Percentiles rank a stretch among this genome's conserved stretches.
These are phyloP conservation scores for Colostygia pectinataria DNA, from an alignment of 2,888 invertebrate species.

Conservation along the genomic window DNA sequence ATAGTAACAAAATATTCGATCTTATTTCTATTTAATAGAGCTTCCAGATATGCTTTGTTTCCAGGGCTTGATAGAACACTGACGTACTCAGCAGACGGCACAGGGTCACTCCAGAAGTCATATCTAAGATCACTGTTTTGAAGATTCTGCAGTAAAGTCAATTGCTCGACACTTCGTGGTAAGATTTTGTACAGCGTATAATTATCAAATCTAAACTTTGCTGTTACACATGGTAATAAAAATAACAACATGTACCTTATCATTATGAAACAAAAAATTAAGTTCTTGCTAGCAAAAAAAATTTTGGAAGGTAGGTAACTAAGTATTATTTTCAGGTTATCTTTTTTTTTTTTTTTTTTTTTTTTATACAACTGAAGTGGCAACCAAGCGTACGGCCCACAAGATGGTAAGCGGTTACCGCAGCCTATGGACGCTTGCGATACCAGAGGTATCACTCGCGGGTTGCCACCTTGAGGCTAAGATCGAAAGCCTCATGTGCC, in stretches of 20 bases:
- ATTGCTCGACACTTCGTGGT: conserved; percentile 66
- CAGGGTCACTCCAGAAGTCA: conserved; percentile 65
- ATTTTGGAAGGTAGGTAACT: no score
- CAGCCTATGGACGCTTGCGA: no score
- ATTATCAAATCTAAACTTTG: conserved; percentile 52
- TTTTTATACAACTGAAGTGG: no score
- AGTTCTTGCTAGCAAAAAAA: no score
- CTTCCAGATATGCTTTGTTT: conserved; percentile 50
- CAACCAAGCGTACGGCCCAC: no score
- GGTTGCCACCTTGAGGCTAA: no score
- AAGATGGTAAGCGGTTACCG: no score
- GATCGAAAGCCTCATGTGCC: no score
- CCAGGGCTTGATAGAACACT: conserved; percentile 63
- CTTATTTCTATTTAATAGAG: conserved; percentile 45
- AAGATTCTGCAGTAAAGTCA: conserved; percentile 68
- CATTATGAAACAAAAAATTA: conserved; percentile 7
- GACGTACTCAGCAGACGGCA: conserved; percentile 46
- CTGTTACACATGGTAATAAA: conserved; percentile 31
- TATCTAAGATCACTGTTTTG: conserved; percentile 57
- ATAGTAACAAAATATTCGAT: conserved; percentile 64
- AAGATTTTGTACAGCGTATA: conserved; percentile 75
- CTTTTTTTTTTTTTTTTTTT: background rate
- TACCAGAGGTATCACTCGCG: no score
- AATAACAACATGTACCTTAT: conserved; percentile 7
- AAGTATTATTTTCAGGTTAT: no score